Base-by-base conservation (phyloP, 1,140 invertebrate genomes). In the Plodia interpunctella region DNA sequence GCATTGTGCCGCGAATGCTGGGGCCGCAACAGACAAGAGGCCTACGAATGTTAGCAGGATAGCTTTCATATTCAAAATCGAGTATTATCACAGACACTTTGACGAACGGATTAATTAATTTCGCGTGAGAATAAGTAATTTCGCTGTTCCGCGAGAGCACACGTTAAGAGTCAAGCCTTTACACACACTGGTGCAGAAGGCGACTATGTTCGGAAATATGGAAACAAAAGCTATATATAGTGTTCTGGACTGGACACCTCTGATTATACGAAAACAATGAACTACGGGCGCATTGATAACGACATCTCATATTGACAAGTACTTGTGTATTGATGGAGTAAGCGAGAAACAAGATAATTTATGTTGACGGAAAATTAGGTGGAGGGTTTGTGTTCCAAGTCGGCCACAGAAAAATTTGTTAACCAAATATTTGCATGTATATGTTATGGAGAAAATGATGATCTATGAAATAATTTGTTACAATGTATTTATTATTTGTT, bases 171-270 rank as follows among this genome's bases (percentile, higher is more conserved):
- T 80, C 79, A 63, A 68, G 92, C 94, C 94, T 96, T 96, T 96
- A 95, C 94, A 95, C 94, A 91, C 95, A 95, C 95, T 96, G 95
- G 94, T 91, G 94, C 92, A 96, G 95, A 96, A 96, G 95, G 94
- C 92, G 86, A 91, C 89, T 90, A 80, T 74, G 68, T 64, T 51
- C 66, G 72, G 72, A 49, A 77, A 78, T 76, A 74, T 65, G 57
- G 66, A 72, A 80, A 20, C 55, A 72, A 83, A 25, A 25, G 6
- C 21, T 25, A 70, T 74, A 68, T 54, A 63, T 67, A n/a, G 70
- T 73, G 74, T 65, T 72, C 64, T n/a, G n/a, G 67, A 66, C 52
- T 66, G 60, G 60, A 74, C 68, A 57, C 62, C 70, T 80, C 66
- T 64, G 72, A 76, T 81, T 79, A 75, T 61, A 78, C 66, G 64